Conservation (phyloP, 2,113 vertebrate species). For the Circaetus cinerascens region DNA sequence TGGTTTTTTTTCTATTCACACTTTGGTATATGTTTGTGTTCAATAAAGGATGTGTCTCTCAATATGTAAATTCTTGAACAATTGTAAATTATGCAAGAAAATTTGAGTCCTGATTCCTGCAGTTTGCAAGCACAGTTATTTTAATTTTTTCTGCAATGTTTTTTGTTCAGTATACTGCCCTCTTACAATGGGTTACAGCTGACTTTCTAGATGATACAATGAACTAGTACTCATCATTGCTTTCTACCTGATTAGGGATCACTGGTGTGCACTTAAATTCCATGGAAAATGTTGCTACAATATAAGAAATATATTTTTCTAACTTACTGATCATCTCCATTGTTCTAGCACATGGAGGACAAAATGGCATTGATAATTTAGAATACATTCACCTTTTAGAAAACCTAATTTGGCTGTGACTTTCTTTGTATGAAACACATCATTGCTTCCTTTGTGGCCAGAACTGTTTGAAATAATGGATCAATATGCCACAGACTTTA, state of each 20-base stretch:
- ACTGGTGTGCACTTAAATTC: background rate
- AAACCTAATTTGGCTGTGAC: background rate
- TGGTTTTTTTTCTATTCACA: background rate
- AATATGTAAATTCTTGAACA: background rate
- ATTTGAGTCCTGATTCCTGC: background rate
- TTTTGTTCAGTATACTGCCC: background rate
- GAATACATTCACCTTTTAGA: background rate
- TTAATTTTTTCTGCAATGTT: background rate
- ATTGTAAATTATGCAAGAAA: background rate
- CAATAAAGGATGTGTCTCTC: background rate
- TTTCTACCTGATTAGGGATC: background rate
- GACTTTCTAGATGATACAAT: background rate
- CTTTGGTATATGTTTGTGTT: background rate
- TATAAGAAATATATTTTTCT: background rate
- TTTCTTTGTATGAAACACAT: background rate
- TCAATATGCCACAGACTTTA: background rate
- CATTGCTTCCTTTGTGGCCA: background rate
- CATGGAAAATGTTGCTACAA: background rate
- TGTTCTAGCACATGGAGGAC: background rate
- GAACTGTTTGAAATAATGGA: background rate
- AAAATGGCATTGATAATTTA: background rate
- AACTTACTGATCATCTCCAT: background rate
- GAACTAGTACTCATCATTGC: background rate
- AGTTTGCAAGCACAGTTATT: background rate
- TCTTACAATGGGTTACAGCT: background rate